Evolutionary conservation across 92 coral and sea anemone species (phyloP).

Genomic region (Hydrozoanthus gracilis): DNA sequence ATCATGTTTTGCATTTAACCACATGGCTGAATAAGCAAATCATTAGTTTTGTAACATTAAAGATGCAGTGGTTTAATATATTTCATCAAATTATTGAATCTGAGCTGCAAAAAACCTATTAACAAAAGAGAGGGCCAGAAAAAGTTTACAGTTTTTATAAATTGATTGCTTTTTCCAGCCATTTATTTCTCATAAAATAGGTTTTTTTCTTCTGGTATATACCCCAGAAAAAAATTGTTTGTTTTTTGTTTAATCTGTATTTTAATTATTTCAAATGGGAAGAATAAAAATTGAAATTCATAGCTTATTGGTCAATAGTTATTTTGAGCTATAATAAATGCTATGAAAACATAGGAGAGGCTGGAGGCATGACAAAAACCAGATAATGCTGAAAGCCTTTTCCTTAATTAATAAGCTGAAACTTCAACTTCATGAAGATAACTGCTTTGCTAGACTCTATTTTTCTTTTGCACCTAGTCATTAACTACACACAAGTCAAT

Average conservation of each 20-base stretch:
- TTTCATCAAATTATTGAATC: neutral
- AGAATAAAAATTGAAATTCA: slow-evolving; percentile 16
- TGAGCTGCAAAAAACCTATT: neutral
- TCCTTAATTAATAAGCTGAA: slow-evolving; percentile 28
- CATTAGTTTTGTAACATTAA: slow-evolving; percentile 1
- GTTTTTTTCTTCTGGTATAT: neutral
- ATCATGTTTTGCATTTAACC: slow-evolving; percentile 22
- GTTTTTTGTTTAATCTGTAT: neutral
- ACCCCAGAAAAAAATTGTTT: neutral
- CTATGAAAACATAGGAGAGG: neutral
- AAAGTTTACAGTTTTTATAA: neutral
- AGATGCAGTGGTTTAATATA: slow-evolving; percentile 7
- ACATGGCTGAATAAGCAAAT: slow-evolving; percentile 10
- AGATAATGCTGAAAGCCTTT: neutral
- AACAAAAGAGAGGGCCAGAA: neutral
- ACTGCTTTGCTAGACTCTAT: neutral
- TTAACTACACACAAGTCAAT: slow-evolving; percentile 3
- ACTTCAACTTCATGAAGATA: slow-evolving; percentile 12
- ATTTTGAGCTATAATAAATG: neutral
- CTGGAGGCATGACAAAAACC: neutral
- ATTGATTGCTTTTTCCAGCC: slow-evolving; percentile 6
- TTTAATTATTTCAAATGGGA: slow-evolving; percentile 8
- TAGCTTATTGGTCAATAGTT: neutral
- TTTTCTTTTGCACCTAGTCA: neutral
- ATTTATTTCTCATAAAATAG: neutral